Evolutionary conservation across 2,888 invertebrate genomes (phyloP), one percentile per base, ranked within the genome.

Genomic region (Aphidius colemani): DNA sequence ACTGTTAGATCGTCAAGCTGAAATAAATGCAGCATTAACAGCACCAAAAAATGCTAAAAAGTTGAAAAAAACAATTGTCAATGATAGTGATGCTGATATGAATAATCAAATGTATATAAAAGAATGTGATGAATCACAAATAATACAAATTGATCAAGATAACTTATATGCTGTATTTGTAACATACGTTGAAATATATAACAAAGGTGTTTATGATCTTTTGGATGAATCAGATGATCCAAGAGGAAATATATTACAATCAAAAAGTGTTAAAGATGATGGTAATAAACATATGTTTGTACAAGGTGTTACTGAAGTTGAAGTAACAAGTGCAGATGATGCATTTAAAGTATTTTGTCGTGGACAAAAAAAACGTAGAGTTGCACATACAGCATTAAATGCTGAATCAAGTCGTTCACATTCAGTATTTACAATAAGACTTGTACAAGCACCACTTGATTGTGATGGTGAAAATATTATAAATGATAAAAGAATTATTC

Each of bases 351-450:
- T 94, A 1, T 95, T 96, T 78, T 90, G 90, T 75, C 86, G 89
- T 71, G 97, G 97, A 0, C 92, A 96, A 75, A 92, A 91, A 77
- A 86, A 95, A 59, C 92, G 97, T 78, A 88, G 94, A 53, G 95
- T 97, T 85, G 97, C 96, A 0, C 92, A 95, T 74, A 99, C 99
- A 1, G 88, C 89, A 60, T 85, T 99, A 40, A 99, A 99, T 84
- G 89, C 95, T 0, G 96, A 96, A 82, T 98, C 98, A 0, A 97
- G 97, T 81, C 87, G 99, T 68, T 96, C 96, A 74, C 99, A 99
- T 83, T 96, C 96, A 1, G 93, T 98, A 30, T 98, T 99, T 79
- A 98, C 93, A 53, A 92, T 99, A 69, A 96, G 65, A 83, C 97
- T 60, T 96, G 80, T 96, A 48, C 94, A 94, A 84, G 89, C 84